phyloP scores from a whole-genome alignment of 2,113 vertebrate species.

The Hypomesus transpacificus region DNA sequence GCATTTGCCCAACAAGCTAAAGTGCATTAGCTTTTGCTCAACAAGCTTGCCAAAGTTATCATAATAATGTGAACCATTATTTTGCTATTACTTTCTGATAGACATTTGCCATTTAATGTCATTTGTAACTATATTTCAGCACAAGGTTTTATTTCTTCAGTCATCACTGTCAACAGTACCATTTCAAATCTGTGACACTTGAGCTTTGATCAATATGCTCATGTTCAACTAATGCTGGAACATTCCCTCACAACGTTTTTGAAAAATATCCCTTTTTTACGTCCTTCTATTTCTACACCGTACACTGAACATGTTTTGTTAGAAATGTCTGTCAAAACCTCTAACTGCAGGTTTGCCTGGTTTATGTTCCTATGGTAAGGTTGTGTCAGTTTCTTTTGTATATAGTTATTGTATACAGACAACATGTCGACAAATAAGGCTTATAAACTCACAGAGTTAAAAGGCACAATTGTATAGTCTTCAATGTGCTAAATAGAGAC shows the following conservation, averaged over 20 bases:
- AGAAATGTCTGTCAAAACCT: conserved; percentile 38
- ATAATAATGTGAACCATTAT: conserved; percentile 38
- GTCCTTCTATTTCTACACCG: conserved; percentile 54
- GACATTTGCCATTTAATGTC: conserved; percentile 13
- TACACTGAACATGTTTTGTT: conserved; percentile 46
- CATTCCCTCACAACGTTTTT: conserved; percentile 45
- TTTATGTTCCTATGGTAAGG: conserved; percentile 33
- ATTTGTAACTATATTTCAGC: not conserved
- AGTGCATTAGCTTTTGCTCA: conserved; percentile 61
- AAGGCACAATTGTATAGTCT: conserved; percentile 66
- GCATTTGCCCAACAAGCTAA: conserved; percentile 58
- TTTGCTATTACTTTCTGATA: conserved; percentile 39
- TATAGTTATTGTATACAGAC: conserved; percentile 54
- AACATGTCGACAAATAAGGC: conserved; percentile 49
- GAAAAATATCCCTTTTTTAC: conserved; percentile 58
- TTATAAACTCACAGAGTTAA: conserved; percentile 37
- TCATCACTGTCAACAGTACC: conserved; percentile 20
- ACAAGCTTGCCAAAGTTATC: conserved; percentile 70
- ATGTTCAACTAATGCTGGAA: conserved; percentile 41
- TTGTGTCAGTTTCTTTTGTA: conserved; percentile 50
- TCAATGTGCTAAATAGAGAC: conserved; percentile 39
- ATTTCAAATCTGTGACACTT: conserved; percentile 50
- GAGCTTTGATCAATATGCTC: conserved; percentile 33
- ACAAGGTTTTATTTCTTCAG: conserved; percentile 8
- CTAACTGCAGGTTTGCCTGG: conserved; percentile 28